phyloP scores from a whole-genome alignment of 2,797 vertebrate species.

The Mormyrus hasselquistii region DNA sequence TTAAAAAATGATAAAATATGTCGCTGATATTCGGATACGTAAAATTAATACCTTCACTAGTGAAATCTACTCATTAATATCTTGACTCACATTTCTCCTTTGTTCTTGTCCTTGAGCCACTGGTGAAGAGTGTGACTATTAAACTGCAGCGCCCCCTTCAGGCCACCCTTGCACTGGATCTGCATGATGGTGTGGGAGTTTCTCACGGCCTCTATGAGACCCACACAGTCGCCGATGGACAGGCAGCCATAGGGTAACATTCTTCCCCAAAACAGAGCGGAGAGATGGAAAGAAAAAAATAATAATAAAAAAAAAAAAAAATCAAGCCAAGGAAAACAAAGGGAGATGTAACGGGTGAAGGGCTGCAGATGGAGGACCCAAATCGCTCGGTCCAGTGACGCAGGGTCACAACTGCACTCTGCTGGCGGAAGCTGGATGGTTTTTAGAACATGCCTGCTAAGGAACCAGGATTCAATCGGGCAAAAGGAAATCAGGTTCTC shows the following conservation, averaged over 20 bases:
- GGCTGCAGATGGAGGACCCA: neutral
- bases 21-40: neutral
- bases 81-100: constrained; percentile 62
- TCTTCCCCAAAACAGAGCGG: constrained; percentile 45
- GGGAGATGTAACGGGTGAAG: neutral
- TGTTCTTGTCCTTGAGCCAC: constrained; percentile 79
- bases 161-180: constrained; percentile 73
- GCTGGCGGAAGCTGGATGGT: neutral
- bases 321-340: neutral
- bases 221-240: constrained; percentile 72
- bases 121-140: constrained; percentile 73
- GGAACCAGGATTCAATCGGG: neutral
- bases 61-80: neutral
- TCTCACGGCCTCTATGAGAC: constrained; percentile 72
- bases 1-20: neutral
- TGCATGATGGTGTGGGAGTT: constrained; percentile 77
- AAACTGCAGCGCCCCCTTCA: constrained; percentile 72
- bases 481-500: neutral
- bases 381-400: neutral
- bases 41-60: neutral
- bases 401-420: neutral
- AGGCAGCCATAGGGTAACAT: constrained; percentile 75
- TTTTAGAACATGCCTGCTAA: neutral
- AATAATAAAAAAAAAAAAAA: neutral
- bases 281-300: neutral